Evolutionary conservation across 2,113 vertebrate species (phyloP).

Genomic region (Hucho hucho): DNA sequence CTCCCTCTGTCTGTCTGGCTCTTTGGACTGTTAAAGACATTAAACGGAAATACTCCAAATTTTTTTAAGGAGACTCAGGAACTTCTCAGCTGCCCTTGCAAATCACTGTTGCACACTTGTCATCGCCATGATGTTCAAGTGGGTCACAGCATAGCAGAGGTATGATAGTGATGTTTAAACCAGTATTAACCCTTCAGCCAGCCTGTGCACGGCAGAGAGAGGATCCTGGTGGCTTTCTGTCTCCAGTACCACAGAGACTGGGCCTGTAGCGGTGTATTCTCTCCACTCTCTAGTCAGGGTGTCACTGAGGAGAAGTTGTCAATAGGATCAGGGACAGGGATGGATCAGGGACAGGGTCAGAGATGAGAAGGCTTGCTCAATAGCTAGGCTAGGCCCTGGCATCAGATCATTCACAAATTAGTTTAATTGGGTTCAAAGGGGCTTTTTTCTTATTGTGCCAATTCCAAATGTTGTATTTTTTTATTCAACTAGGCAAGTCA

Average conservation of each 20-base stretch:
- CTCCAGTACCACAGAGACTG: slow-evolving; percentile 7
- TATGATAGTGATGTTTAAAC: neutral
- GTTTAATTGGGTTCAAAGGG: neutral
- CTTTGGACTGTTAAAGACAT: slow-evolving; percentile 13
- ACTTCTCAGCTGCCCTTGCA: slow-evolving; percentile 20
- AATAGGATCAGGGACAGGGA: neutral
- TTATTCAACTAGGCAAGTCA: neutral
- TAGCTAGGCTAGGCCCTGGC: neutral
- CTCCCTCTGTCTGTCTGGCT: neutral
- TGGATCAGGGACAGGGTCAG: neutral
- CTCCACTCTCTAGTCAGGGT: neutral
- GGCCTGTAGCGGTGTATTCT: neutral
- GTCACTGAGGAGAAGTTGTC: slow-evolving; percentile 4
- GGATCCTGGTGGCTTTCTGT: neutral
- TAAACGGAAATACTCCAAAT: slow-evolving; percentile 17
- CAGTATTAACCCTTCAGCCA: neutral
- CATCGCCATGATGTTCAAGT: slow-evolving; percentile 8
- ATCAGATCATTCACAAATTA: neutral
- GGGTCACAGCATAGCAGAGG: neutral
- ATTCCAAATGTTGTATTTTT: neutral
- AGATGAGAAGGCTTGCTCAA: neutral
- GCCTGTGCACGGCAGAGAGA: neutral
- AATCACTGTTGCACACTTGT: slow-evolving; percentile 16
- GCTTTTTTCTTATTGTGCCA: too few relatives aligned
- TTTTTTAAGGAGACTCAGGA: slow-evolving; percentile 5